Percentiles rank a stretch among this genome's conserved stretches.
Evolutionary conservation across 2,113 vertebrate genomes (phyloP).

Genomic region (Spermophilus dauricus): DNA sequence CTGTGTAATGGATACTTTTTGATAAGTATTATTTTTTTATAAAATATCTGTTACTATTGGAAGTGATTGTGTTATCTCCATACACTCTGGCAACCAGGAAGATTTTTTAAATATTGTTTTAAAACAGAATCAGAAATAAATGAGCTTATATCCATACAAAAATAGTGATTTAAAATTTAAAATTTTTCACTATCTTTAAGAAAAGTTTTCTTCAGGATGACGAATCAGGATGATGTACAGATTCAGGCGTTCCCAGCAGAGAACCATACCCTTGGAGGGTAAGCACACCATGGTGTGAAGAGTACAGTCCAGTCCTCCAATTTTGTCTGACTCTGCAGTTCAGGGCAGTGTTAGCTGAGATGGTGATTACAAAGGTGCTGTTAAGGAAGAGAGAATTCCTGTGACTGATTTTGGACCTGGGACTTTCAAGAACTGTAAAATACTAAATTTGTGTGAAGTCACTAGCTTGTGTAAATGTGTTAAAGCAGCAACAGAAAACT

Average conservation of each 20-base stretch:
- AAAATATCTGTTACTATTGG: neutral
- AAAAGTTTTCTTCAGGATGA: neutral
- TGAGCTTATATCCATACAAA: neutral
- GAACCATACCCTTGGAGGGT: neutral
- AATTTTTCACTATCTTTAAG: neutral
- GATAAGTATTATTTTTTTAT: neutral
- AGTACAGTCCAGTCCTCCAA: neutral
- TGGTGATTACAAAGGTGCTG: neutral
- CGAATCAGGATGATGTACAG: neutral
- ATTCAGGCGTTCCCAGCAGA: neutral
- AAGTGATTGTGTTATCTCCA: neutral
- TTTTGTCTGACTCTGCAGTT: neutral
- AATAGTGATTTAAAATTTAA: neutral
- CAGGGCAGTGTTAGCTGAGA: neutral
- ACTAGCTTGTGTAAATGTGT: neutral
- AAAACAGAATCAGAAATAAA: neutral
- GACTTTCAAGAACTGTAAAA: neutral
- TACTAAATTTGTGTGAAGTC: neutral
- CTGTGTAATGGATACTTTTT: neutral
- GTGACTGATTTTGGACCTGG: neutral
- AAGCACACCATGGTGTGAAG: neutral
- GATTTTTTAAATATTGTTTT: neutral
- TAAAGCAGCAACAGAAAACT: neutral
- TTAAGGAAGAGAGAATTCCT: neutral
- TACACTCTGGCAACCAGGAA: neutral